phyloP scores from a whole-genome alignment of 35 echinoderm and acorn worm genomes.

The Stichopus chloronotus region DNA sequence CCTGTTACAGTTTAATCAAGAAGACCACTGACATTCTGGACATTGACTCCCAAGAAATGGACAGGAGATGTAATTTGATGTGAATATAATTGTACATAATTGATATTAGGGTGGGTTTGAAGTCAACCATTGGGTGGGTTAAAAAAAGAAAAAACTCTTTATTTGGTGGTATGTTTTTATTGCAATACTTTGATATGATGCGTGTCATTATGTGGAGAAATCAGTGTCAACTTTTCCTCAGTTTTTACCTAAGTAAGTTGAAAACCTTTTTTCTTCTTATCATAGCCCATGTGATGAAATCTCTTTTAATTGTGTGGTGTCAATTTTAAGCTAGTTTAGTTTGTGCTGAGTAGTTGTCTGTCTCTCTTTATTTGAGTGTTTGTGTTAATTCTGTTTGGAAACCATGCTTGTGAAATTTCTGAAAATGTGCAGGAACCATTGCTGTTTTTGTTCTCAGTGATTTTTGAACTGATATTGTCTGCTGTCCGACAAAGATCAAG shows the following conservation, averaged over 20 bases:
- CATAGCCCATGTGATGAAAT: not conserved
- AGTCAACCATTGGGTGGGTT: not conserved
- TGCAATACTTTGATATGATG: not conserved
- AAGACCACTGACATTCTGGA: not conserved
- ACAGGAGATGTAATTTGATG: not conserved
- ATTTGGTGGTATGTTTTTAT: not conserved
- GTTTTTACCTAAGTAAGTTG: not conserved
- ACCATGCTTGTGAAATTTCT: too few relatives aligned
- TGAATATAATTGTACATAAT: not conserved
- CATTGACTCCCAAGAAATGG: not conserved
- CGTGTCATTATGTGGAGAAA: not conserved
- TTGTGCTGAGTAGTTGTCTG: too few relatives aligned
- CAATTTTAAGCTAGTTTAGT: too few relatives aligned
- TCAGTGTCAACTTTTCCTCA: not conserved
- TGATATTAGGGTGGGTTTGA: not conserved
- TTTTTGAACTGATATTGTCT: too few relatives aligned
- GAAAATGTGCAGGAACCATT: too few relatives aligned
- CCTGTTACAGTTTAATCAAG: conserved; percentile 42
- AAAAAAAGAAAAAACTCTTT: not conserved
- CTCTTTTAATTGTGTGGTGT: too few relatives aligned
- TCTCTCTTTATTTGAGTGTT: too few relatives aligned
- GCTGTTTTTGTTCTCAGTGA: too few relatives aligned
- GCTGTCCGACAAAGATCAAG: too few relatives aligned
- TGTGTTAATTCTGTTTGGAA: too few relatives aligned
- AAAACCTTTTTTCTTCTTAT: not conserved